These are phyloP conservation scores for Onthophagus sagittarius DNA, from an alignment of 2,888 invertebrate genomes.

Conservation along the genomic window DNA sequence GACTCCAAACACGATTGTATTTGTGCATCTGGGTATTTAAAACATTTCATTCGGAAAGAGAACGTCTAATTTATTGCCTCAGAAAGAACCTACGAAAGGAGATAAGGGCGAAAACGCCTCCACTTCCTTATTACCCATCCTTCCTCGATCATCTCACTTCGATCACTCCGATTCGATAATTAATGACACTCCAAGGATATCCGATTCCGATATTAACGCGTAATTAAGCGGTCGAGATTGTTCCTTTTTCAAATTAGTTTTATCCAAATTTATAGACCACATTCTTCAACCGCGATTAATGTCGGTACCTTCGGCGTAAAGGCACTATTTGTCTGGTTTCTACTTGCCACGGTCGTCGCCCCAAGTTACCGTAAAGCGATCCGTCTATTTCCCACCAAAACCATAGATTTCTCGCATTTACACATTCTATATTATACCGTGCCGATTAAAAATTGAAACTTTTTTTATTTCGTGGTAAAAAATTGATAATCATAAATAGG, in stretches of 20 bases:
- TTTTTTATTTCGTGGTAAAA: no score
- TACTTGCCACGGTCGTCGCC: slow-evolving; percentile 28
- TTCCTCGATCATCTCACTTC: no score
- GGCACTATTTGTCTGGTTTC: slow-evolving; percentile 43
- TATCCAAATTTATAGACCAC: slow-evolving; percentile 46
- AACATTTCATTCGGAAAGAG: no score
- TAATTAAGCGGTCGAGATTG: slow-evolving; percentile 12
- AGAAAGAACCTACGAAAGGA: no score
- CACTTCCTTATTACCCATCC: no score
- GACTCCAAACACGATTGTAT: no score
- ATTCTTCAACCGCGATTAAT: slow-evolving; percentile 47
- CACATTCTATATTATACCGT: background rate
- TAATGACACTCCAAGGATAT: background rate
- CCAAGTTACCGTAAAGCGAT: slow-evolving; percentile 36
- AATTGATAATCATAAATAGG: no score
- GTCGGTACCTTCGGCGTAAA: slow-evolving; percentile 41
- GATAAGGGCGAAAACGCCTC: no score
- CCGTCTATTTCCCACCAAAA: slow-evolving; percentile 32
- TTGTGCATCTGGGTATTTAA: no score
- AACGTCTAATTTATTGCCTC: no score
- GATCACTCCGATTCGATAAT: background rate
- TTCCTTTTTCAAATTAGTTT: slow-evolving; percentile 45
- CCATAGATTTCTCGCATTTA: slow-evolving; percentile 27
- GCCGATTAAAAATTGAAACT: no score
- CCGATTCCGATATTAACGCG: background rate